phyloP scores from a whole-genome alignment of 1,140 invertebrate genomes.

The Ooceraea biroi region DNA sequence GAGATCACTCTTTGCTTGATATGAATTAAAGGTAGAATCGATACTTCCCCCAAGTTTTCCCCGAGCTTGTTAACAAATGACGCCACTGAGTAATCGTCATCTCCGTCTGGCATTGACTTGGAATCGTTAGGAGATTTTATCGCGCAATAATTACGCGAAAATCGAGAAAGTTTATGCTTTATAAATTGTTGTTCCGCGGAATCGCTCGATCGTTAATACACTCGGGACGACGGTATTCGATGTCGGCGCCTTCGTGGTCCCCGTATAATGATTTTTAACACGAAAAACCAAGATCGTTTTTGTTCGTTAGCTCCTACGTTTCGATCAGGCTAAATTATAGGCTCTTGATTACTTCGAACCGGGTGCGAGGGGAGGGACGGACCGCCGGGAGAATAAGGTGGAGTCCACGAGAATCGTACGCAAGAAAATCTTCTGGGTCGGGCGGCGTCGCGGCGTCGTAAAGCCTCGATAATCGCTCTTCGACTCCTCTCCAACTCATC shows the following conservation, averaged over 20 bases:
- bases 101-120: neutral
- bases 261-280: conserved; percentile 84
- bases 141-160: conserved; percentile 80
- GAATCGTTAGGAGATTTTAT: conserved; percentile 83
- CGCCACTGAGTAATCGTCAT: conserved; percentile 19
- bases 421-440: conserved; percentile 72
- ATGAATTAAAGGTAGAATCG: conserved; percentile 16
- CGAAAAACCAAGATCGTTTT: conserved; percentile 85
- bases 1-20: conserved; percentile 38
- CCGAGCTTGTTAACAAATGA: conserved; percentile 54
- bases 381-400: conserved; percentile 9
- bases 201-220: conserved; percentile 85
- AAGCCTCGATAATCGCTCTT: conserved; percentile 77
- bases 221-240: conserved; percentile 17
- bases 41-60: conserved; percentile 11
- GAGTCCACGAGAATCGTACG: conserved; percentile 43
- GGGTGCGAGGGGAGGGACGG: conserved; percentile 56
- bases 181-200: conserved; percentile 84
- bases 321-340: conserved; percentile 87
- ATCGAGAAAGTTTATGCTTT: conserved; percentile 83
- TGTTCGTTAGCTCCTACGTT: conserved; percentile 85
- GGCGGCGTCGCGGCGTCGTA: conserved; percentile 71
- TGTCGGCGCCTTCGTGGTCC: conserved; percentile 31
- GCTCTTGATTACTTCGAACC: conserved; percentile 85
- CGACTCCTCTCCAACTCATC: conserved; percentile 63